phyloP scores from a whole-genome alignment of 2,113 vertebrate species.

The Tringa solitaria region DNA sequence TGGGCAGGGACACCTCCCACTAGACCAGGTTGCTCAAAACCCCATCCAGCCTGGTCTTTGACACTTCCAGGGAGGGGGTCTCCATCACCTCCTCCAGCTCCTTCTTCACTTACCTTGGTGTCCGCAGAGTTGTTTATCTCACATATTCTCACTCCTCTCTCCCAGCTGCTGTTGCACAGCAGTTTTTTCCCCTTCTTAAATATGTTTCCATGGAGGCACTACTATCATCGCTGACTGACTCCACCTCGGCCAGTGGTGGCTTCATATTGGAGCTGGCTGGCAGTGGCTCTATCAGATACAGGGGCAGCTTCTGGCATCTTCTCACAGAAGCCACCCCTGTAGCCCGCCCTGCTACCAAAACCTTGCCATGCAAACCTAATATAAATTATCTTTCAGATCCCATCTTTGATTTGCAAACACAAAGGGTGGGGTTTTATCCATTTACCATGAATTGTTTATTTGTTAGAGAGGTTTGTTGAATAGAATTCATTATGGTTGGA shows the following conservation, averaged over 20 bases:
- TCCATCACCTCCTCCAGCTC: not conserved
- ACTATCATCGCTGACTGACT: accelerated
- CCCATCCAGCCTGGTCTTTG: not conserved
- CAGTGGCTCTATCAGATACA: accelerated
- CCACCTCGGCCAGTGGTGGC: accelerated
- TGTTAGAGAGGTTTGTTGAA: not conserved
- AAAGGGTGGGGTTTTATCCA: not conserved
- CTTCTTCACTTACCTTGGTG: not conserved
- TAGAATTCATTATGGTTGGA: not conserved
- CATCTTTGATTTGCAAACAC: not conserved
- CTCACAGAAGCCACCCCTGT: not conserved
- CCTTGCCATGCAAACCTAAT: not conserved
- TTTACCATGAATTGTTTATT: not conserved
- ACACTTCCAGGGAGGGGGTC: not conserved
- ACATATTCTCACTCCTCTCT: not conserved
- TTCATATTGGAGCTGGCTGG: accelerated
- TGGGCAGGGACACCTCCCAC: not conserved
- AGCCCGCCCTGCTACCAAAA: accelerated
- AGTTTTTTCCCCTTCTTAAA: not conserved
- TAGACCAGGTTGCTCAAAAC: not conserved
- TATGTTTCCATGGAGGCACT: not conserved
- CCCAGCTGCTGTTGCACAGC: no score
- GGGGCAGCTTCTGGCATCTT: not conserved
- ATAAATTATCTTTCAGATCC: not conserved
- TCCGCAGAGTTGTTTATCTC: not conserved